These are phyloP conservation scores for Carassius carassius DNA, from an alignment of 2,113 vertebrate genomes.

Conservation along the genomic window DNA sequence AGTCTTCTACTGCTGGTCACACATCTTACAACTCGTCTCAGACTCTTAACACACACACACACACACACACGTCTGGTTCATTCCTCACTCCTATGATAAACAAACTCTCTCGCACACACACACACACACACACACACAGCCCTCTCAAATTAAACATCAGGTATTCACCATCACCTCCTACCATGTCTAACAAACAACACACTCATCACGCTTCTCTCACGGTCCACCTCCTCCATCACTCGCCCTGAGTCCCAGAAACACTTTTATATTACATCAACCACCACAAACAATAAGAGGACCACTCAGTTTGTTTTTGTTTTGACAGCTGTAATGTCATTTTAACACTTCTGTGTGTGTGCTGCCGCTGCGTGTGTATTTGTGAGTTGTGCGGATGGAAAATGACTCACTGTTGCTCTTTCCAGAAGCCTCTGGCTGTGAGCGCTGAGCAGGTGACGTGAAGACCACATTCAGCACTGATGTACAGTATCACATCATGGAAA, in stretches of 20 bases:
- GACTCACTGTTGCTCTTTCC: not conserved
- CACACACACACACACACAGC: not conserved
- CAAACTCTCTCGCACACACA: constrained; percentile 11
- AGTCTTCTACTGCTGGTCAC: constrained; percentile 1
- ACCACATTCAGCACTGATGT: not conserved
- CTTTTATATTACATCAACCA: not conserved
- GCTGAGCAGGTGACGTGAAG: not conserved
- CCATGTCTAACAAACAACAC: constrained; percentile 39
- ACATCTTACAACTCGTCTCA: constrained; percentile 29
- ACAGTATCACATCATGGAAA: not conserved
- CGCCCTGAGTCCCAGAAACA: constrained; percentile 38
- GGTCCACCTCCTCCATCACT: constrained; percentile 20
- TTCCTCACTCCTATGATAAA: constrained; percentile 37
- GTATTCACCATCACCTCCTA: constrained; percentile 30
- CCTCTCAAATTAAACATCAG: constrained; percentile 43
- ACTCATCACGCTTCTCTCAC: constrained; percentile 39
- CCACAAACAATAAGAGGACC: not conserved
- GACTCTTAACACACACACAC: not conserved
- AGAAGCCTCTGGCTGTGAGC: not conserved
- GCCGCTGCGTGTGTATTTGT: too few species aligned
- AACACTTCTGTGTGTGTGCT: not conserved
- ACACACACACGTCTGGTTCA: not conserved
- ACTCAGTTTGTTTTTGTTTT: not conserved
- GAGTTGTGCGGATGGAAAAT: constrained; percentile 1
- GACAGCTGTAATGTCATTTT: not conserved